These are phyloP conservation scores for Ctenomys sociabilis DNA, from an alignment of 2,113 vertebrate genomes.

Conservation along the genomic window DNA sequence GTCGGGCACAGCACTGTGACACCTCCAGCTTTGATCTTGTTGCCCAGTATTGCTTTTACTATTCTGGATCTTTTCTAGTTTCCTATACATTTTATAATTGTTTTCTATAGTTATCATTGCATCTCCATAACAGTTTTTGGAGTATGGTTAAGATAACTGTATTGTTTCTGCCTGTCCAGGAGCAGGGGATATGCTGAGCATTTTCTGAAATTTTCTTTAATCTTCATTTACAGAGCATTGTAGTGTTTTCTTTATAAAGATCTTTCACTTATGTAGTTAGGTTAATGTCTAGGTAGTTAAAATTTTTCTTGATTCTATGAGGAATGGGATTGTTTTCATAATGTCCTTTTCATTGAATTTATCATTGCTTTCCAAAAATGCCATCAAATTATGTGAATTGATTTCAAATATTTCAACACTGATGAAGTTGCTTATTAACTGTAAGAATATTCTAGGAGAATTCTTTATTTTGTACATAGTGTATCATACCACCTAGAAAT, in stretches of 20 bases:
- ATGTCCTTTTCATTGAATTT: background rate
- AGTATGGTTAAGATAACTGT: background rate
- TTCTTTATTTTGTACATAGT: background rate
- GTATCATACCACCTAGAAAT: background rate
- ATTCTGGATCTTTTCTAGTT: background rate
- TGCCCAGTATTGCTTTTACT: background rate
- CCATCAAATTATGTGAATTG: background rate
- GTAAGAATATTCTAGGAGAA: background rate
- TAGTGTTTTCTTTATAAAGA: background rate
- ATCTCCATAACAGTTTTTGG: background rate
- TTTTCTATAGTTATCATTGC: background rate
- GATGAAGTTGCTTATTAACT: background rate
- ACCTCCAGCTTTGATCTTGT: background rate
- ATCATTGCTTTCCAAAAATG: background rate
- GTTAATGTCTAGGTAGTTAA: background rate
- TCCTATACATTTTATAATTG: background rate
- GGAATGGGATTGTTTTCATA: background rate
- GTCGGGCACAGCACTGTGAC: background rate
- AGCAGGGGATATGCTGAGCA: background rate
- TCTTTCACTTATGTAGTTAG: background rate
- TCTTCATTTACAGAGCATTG: background rate
- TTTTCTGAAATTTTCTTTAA: background rate
- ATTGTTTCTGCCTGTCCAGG: background rate
- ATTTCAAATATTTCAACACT: background rate
- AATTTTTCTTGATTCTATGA: background rate